These are phyloP conservation scores for Batillaria attramentaria DNA, from an alignment of 1,140 invertebrate genomes.

Conservation along the genomic window DNA sequence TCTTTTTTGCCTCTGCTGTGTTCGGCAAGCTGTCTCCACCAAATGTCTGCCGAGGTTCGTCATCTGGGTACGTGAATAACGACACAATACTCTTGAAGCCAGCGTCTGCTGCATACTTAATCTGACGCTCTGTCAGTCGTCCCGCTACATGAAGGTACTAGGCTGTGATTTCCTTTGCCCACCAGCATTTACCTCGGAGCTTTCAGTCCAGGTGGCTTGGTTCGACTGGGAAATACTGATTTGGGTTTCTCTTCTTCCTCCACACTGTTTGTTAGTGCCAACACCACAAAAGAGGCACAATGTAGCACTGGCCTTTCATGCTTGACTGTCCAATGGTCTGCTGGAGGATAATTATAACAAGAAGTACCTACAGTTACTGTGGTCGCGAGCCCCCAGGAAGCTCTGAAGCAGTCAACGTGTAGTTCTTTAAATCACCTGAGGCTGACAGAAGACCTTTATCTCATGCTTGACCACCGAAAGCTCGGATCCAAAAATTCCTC, in stretches of 20 bases:
- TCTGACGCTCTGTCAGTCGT: conserved; percentile 57
- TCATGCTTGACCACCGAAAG: too few species aligned
- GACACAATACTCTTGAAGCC: conserved; percentile 63
- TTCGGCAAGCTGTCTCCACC: conserved; percentile 55
- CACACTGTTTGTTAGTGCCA: too few species aligned
- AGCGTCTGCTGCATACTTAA: conserved; percentile 61
- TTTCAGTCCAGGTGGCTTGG: conserved; percentile 51
- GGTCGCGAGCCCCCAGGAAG: too few species aligned
- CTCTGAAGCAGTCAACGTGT: too few species aligned
- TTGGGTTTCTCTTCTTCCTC: conserved; percentile 19
- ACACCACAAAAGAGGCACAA: too few species aligned
- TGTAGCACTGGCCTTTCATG: too few species aligned
- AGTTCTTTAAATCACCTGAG: too few species aligned
- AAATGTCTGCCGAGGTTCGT: conserved; percentile 41
- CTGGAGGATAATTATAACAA: too few species aligned
- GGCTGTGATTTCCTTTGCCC: conserved; percentile 63
- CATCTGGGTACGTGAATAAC: conserved; percentile 49
- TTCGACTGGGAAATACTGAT: conserved; percentile 36
- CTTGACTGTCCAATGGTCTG: too few species aligned
- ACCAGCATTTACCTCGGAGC: conserved; percentile 60
- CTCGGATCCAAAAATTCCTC: too few species aligned
- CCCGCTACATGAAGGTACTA: conserved; percentile 60
- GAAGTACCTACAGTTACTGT: too few species aligned
- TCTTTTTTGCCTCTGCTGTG: conserved; percentile 42
- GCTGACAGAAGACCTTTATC: too few species aligned